Percentiles rank a stretch among this genome's conserved stretches.
Evolutionary conservation across 37 sponge, comb jelly and placozoan species (phyloP).

Genomic region (Haliclona indistincta): DNA sequence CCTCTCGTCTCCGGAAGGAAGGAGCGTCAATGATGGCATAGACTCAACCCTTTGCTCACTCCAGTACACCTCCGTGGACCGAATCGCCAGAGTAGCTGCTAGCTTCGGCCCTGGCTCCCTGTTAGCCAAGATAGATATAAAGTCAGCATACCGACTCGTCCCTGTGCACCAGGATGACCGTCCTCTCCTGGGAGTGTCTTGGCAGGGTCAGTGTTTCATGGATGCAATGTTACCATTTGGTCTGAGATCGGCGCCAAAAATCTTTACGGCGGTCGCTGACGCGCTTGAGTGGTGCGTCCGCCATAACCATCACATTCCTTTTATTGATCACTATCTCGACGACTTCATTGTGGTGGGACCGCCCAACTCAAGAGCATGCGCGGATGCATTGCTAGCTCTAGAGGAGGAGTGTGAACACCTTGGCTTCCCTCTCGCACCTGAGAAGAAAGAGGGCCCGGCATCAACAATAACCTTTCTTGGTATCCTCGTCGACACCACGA

Average conservation of each 20-base stretch:
- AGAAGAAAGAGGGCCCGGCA: conserved; percentile 52
- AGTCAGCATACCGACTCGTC: no score
- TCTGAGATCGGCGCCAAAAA: no score
- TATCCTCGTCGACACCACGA: no score
- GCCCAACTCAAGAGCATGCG: conserved; percentile 20
- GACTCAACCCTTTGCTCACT: conserved; percentile 27
- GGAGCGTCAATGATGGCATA: conserved; percentile 44
- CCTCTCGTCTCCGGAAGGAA: conserved; percentile 37
- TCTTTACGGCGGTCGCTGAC: no score
- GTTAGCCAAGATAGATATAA: no score
- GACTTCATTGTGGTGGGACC: conserved; percentile 44
- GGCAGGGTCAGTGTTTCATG: conserved; percentile 9
- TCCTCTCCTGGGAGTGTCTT: conserved; percentile 32
- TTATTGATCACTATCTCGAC: conserved; percentile 56
- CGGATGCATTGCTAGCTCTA: not conserved
- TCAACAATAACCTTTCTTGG: conserved; percentile 22
- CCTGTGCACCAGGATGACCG: conserved; percentile 36
- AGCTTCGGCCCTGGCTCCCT: conserved; percentile 19
- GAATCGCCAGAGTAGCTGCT: not conserved
- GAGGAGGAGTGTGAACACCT: conserved; percentile 11
- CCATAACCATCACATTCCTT: no score
- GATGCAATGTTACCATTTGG: conserved; percentile 17
- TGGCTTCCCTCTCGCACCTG: conserved; percentile 42
- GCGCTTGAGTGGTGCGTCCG: no score
- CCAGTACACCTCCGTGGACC: conserved; percentile 23